These are phyloP conservation scores for Perccottus glenii DNA, from an alignment of 2,113 vertebrate genomes.

Conservation along the genomic window DNA sequence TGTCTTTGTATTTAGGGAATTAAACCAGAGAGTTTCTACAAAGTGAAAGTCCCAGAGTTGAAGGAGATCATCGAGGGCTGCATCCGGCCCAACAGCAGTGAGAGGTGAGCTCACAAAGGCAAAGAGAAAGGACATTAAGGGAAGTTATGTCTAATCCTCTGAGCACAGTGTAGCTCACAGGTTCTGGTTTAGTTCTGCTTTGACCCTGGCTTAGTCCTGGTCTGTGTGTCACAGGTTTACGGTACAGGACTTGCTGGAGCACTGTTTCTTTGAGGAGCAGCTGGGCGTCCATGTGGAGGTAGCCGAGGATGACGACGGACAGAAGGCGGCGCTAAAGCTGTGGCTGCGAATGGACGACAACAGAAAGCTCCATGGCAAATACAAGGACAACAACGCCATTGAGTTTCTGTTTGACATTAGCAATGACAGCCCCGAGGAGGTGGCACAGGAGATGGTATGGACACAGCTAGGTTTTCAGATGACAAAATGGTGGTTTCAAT, in stretches of 20 bases:
- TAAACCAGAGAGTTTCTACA: slow-evolving; percentile 91
- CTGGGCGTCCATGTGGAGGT: slow-evolving; percentile 90
- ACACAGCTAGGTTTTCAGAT: too few relatives aligned
- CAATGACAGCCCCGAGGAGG: slow-evolving; percentile 92
- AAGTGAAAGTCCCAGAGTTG: slow-evolving; percentile 89
- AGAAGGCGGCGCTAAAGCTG: slow-evolving; percentile 83
- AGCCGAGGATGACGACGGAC: slow-evolving; percentile 88
- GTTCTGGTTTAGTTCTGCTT: too few relatives aligned
- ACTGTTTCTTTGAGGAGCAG: slow-evolving; percentile 93
- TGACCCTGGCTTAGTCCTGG: not conserved
- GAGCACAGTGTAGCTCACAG: too few relatives aligned
- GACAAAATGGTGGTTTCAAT: too few relatives aligned
- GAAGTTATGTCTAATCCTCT: too few relatives aligned
- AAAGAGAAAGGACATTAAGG: too few relatives aligned
- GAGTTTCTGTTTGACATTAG: slow-evolving; percentile 95
- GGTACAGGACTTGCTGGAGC: slow-evolving; percentile 93
- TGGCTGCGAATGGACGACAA: slow-evolving; percentile 93
- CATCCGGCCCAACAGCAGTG: slow-evolving; percentile 87
- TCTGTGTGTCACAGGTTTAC: slow-evolving; percentile 82
- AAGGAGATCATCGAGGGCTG: slow-evolving; percentile 93
- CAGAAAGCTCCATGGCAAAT: slow-evolving; percentile 89
- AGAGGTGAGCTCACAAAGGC: slow-evolving; percentile 77
- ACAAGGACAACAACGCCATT: slow-evolving; percentile 95
- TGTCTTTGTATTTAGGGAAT: slow-evolving; percentile 79
- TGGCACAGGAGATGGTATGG: slow-evolving; percentile 96